Percentiles rank a stretch among this genome's conserved stretches.
Conservation (phyloP, 2,888 invertebrate species). For the Camptogramma bilineatum region DNA sequence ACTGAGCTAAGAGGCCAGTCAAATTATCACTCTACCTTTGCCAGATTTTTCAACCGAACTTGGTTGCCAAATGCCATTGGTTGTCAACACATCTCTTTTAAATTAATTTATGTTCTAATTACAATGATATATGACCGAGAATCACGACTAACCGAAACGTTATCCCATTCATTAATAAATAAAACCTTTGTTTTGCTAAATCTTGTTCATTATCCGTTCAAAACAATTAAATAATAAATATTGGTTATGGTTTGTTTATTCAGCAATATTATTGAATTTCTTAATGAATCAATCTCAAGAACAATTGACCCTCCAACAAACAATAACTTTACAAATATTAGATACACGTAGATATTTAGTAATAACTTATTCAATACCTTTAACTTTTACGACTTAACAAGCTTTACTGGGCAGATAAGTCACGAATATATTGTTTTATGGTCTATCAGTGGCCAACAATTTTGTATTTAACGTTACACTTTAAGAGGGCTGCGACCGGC, state of each 20-base stretch:
- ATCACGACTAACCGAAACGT: neutral
- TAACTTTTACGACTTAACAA: slow-evolving; percentile 57
- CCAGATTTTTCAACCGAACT: neutral
- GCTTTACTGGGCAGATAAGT: slow-evolving; percentile 43
- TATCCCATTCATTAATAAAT: neutral
- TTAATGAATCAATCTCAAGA: slow-evolving; percentile 28
- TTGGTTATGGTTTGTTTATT: no score
- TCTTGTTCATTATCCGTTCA: slow-evolving; percentile 5
- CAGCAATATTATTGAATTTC: no score
- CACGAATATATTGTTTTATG: slow-evolving; percentile 50
- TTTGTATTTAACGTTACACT: neutral
- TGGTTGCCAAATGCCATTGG: neutral
- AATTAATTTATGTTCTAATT: neutral
- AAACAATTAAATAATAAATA: slow-evolving; percentile 17
- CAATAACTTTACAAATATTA: slow-evolving; percentile 44
- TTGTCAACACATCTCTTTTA: neutral
- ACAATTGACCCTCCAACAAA: slow-evolving; percentile 37
- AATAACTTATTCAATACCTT: slow-evolving; percentile 35
- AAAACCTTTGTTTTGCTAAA: neutral
- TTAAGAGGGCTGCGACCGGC: no score
- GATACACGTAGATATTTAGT: slow-evolving; percentile 37
- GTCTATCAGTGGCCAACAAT: slow-evolving; percentile 5
- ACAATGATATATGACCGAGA: neutral
- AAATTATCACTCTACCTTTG: neutral
- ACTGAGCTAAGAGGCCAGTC: no score